Percentiles rank a stretch among this genome's conserved stretches.
phyloP scores from a whole-genome alignment of 2,888 invertebrate species.

The Ephialtes manifestator region DNA sequence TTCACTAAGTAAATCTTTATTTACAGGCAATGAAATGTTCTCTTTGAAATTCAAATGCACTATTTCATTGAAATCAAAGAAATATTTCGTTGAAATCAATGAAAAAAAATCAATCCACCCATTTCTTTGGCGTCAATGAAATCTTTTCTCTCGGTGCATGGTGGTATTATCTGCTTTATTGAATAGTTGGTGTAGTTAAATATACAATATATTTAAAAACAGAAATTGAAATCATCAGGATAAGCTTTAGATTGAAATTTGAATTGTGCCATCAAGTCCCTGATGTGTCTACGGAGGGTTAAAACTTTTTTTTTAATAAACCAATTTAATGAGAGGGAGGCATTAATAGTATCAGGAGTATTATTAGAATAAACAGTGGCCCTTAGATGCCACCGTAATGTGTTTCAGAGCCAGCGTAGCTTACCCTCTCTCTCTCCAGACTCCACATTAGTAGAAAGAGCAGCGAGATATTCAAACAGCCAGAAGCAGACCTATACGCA shows the following conservation, averaged over 20 bases:
- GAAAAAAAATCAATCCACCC: too few relatives aligned
- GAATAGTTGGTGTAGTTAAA: too few relatives aligned
- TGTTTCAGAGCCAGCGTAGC: neutral
- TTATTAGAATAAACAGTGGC: constrained; percentile 10
- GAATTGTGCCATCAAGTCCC: neutral
- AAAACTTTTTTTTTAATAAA: neutral
- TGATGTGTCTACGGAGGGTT: neutral
- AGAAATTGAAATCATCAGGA: neutral
- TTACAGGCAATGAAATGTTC: too few relatives aligned
- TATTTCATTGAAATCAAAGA: too few relatives aligned
- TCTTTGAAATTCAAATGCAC: too few relatives aligned
- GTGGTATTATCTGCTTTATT: too few relatives aligned
- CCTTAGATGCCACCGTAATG: neutral
- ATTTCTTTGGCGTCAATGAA: too few relatives aligned
- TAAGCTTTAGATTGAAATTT: neutral
- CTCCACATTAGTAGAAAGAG: constrained; percentile 7
- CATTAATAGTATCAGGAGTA: neutral
- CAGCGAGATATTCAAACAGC: constrained; percentile 2
- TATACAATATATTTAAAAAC: neutral
- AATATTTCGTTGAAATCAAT: too few relatives aligned
- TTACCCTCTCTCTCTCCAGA: neutral
- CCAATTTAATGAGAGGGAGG: neutral
- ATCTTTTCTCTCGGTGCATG: too few relatives aligned
- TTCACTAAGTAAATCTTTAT: too few relatives aligned
- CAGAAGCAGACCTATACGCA: neutral